Evolutionary conservation across 2,113 vertebrate species (phyloP), one percentile per base, ranked within the genome.

Genomic region (Alligator sinensis): DNA sequence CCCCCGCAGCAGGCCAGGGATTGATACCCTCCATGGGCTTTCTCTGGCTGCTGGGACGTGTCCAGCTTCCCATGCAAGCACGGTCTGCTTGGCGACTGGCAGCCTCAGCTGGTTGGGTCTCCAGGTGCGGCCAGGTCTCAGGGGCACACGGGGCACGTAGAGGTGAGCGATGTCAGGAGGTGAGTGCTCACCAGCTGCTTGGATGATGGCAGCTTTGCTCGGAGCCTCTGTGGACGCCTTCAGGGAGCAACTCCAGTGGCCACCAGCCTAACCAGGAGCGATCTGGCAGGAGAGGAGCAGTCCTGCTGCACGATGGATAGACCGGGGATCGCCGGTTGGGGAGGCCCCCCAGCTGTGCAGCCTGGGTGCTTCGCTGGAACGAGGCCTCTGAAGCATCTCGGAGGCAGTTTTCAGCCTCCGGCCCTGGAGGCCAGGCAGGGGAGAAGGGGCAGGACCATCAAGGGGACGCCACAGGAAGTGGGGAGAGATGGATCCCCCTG

Each of bases 271-370:
- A 12, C 34, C 2, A 72, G 70, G 34, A 38, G 11, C 38, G 7
- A 47, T 34, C 24, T n/a, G 2, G 2, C 6, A 14, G 61, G 27
- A 18, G 6, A 4, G 8, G 1, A 77, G 61, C 21, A 8, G 38
- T 6, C 5, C 54, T 6, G 0, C 25, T 2, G 34, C 13, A 1
- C 0, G 0, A 3, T 55, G 24, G 28, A 57, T 54, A 27, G 47
- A 38, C 74, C 64, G 9, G 55, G 28, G 27, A 3, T 28, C 1
- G 14, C 12, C 62, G 80, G 14, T 0, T 38, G 38, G 38, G 38
- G 0, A 22, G 63, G 10, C 62, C 62, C 64, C n/a, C 68, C 0
- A 15, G 4, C 25, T 5, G 25, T 9, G 47, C 47, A 7, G 8
- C 47, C 2, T 47, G 47, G 7, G 7, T 47, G 47, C 7, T 47